A percentile compares a stretch with the other conserved stretches of the same genome.
Evolutionary conservation across 2,113 vertebrate genomes (phyloP).

Genomic region (Rattus norvegicus): GRCr8 NC_086030.1:16246501-16247000

Average conservation of each 20-base stretch:
- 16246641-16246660: not conserved
- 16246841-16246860: not conserved
- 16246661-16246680: not conserved
- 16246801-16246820: not conserved
- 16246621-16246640: too few relatives aligned
- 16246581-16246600: too few relatives aligned
- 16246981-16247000: too few relatives aligned
- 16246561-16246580: not conserved
- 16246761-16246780: not conserved
- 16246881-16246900: not conserved
- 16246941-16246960: not conserved
- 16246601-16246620: too few relatives aligned
- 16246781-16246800: not conserved
- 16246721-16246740: not conserved
- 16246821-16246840: not conserved
- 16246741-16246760: not conserved
- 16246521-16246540: not conserved
- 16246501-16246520: not conserved
- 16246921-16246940: not conserved
- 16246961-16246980: not conserved
- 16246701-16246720: not conserved
- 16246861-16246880: not conserved
- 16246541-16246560: not conserved
- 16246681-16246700: not conserved
- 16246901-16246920: too few relatives aligned